Conservation (phyloP, 35 echinoderm and acorn worm genomes). For the Heliocidaris tuberculata region DNA sequence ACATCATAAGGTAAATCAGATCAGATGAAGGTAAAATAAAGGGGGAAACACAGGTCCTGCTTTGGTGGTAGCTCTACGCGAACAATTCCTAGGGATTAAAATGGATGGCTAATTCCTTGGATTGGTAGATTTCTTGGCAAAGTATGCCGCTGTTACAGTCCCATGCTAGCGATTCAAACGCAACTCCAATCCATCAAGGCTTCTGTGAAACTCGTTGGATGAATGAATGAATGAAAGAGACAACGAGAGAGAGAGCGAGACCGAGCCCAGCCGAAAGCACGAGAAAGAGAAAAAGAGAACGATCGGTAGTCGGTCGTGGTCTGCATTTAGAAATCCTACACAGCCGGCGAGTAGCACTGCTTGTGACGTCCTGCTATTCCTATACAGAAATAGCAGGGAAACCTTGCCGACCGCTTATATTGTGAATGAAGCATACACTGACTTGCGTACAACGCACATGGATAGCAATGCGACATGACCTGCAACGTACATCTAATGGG, state of each 20-base stretch:
- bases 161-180: background rate
- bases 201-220: background rate
- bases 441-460: slow-evolving; percentile 30
- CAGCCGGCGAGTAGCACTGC: slow-evolving; percentile 15
- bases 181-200: slow-evolving; percentile 11
- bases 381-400: slow-evolving; percentile 2
- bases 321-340: slow-evolving; percentile 34
- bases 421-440: slow-evolving; percentile 21
- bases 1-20: background rate
- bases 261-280: slow-evolving; percentile 9
- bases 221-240: slow-evolving; percentile 21
- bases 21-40: background rate
- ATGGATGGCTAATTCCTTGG: background rate
- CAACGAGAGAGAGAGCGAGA: background rate
- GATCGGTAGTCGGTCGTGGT: background rate
- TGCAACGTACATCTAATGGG: background rate
- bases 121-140: background rate
- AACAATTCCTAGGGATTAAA: background rate
- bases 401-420: background rate
- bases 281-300: slow-evolving; percentile 29
- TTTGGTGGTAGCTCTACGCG: background rate
- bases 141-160: background rate
- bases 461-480: background rate
- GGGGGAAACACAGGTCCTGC: background rate
- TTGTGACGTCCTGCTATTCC: background rate